Conservation (phyloP, 2,888 invertebrate genomes). For the Tromatobia lineatoria region DNA sequence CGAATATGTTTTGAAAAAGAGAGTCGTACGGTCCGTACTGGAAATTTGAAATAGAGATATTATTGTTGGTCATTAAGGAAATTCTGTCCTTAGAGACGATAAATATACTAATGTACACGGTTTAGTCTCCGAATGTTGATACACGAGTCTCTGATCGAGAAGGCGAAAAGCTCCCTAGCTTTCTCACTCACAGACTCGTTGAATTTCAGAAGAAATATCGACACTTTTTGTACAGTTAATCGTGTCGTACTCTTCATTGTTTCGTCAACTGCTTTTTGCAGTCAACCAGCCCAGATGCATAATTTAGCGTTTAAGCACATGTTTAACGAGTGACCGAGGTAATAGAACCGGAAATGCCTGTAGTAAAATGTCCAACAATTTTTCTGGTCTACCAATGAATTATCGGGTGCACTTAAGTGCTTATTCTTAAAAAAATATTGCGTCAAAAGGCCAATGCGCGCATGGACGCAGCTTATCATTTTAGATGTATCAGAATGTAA, state of each 20-base stretch:
- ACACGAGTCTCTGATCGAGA: constrained; percentile 70
- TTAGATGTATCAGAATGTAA: constrained; percentile 51
- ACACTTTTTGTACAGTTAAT: constrained; percentile 67
- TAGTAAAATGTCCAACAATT: constrained; percentile 17
- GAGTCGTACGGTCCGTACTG: constrained; percentile 43
- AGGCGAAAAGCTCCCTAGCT: constrained; percentile 69
- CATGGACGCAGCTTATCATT: constrained; percentile 11
- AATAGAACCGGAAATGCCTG: neutral
- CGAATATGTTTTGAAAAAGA: constrained; percentile 37
- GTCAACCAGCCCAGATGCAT: constrained; percentile 45
- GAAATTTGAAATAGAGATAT: constrained; percentile 46
- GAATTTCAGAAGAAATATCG: constrained; percentile 13
- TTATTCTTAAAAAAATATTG: neutral
- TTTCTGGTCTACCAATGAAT: constrained; percentile 3
- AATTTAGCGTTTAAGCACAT: constrained; percentile 44
- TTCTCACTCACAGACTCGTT: constrained; percentile 71
- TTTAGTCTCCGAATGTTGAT: constrained; percentile 11
- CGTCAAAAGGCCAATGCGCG: neutral
- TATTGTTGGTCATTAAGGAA: constrained; percentile 40
- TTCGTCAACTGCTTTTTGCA: constrained; percentile 33
- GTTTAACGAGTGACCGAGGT: constrained; percentile 35
- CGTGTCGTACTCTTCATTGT: constrained; percentile 31
- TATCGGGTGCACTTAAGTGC: constrained; percentile 5
- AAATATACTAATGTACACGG: constrained; percentile 6
- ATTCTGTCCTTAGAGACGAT: constrained; percentile 32